Evolutionary conservation across 1,140 invertebrate genomes (phyloP), one percentile per base, ranked within the genome.

Genomic region (Drosophila jambulina): DNA sequence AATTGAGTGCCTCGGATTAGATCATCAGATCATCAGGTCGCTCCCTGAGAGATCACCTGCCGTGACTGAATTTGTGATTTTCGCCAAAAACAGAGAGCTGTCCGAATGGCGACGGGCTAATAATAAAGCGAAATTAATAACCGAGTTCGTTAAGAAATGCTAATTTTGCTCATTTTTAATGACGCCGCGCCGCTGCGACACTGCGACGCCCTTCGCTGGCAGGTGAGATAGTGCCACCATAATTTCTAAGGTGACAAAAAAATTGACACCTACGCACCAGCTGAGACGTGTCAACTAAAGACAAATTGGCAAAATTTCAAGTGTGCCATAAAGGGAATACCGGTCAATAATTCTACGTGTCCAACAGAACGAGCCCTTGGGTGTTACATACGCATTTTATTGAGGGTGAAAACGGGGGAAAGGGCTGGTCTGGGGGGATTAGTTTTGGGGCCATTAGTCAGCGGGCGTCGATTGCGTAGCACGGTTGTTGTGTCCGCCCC

Each of bases 401-500:
- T 21, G 15, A 4, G 10, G 21, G 19, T 29, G 32, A 10, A 48
- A 43, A 42, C 12, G 19, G 23, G 38, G 27, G 15, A 25, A 13
- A 38, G 42, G 46, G 27, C 27, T 27, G 46, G 7, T n/a, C 32
- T 54, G 23, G 23, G 62, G 43, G 45, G 32, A 64, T 67, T 42
- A 34, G 60, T 56, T 56, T 54, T 25, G 42, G 40, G 58, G 60
- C 71, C 83, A 87, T 61, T 64, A 71, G 64, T 84, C 68, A 51
- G 56, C 32, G 58, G 75, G 59, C 54, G 21, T 65, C 32, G 71
- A 86, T 86, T 87, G 82, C 82, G 83, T 86, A 86, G 82, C 82
- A 61, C 83, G 60, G 65, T 78, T 71, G 56, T 27, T 56, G 53
- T 32, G 42, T 45, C 51, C 62, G 45, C 63, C 45, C 62, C 68